Evolutionary conservation across 2,797 vertebrate genomes (phyloP), one percentile per base, ranked within the genome.

Genomic region (Amblyraja radiata): DNA sequence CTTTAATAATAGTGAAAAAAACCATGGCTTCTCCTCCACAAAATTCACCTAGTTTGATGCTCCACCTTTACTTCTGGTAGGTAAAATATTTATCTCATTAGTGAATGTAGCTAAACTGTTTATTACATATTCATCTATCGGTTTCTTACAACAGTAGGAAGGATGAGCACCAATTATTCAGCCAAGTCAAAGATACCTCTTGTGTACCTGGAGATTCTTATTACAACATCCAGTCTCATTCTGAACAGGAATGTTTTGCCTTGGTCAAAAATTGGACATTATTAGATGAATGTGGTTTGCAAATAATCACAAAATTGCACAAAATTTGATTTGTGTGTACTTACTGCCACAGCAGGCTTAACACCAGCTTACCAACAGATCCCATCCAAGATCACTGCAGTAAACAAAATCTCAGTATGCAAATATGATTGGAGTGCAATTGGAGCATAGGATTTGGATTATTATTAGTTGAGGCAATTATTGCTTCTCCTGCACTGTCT

Each of bases 171-270:
- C n/a, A 6, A 16, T 61, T n/a, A 32, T 65, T 88, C 63, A 88
- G 61, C 61, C 63, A 14, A 21, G 0, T n/a, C 1, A 32, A 63
- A 0, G 3, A 13, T 46, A 46, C 46, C 46, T 46, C 46, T 65
- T 16, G 63, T 68, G 61, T 88, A 2, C 61, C n/a, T 14, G 28
- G 61, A 86, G n/a, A n/a, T 28, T 86, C 54, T 28, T 25, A 28
- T 14, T 86, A n/a, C 83, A 88, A n/a, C n/a, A 88, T 68, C 84
- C n/a, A 88, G n/a, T 18, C n/a, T 88, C n/a, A 88, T n/a, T 18
- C 61, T 65, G 61, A 65, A 18, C 61, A 16, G 63, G 65, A 88
- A 88, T 88, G n/a, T 32, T 32, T 32, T 88, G 61, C 2, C 84
- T 88, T 65, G n/a, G 36, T 65, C 61, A 88, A 21, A 68, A 65